Evolutionary conservation across 2,888 invertebrate genomes (phyloP).

Genomic region (Pyrrhia umbra): DNA sequence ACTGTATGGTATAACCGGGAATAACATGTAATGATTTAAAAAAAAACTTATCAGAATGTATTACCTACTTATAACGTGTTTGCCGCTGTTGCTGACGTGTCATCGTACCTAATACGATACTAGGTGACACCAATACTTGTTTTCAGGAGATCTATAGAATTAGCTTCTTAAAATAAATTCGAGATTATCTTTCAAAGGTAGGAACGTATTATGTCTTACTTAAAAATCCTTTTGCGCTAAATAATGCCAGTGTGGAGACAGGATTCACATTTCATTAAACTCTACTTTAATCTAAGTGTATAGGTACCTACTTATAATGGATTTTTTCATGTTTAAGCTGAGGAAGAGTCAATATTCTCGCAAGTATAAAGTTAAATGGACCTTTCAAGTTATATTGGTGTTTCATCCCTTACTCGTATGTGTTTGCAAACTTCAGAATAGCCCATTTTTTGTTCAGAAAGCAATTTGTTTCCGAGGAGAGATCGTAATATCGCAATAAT

Average conservation of each 20-base stretch:
- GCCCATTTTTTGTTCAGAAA: slow-evolving; percentile 39
- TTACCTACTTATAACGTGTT: background rate
- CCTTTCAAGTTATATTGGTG: slow-evolving; percentile 45
- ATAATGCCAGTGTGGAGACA: slow-evolving; percentile 12
- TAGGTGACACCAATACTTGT: slow-evolving; percentile 18
- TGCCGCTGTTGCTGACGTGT: background rate
- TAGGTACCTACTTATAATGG: background rate
- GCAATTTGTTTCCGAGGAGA: slow-evolving; percentile 33
- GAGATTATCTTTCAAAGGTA: slow-evolving; percentile 24
- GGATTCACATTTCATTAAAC: slow-evolving; percentile 37
- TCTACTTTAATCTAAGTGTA: slow-evolving; percentile 19
- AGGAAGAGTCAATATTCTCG: slow-evolving; percentile 23
- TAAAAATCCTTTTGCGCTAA: slow-evolving; percentile 16
- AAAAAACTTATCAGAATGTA: background rate
- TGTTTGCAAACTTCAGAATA: slow-evolving; percentile 37
- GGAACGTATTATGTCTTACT: background rate
- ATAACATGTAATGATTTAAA: too few species aligned
- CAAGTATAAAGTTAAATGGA: slow-evolving; percentile 25
- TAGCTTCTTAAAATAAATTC: slow-evolving; percentile 34
- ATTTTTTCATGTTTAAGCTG: slow-evolving; percentile 31
- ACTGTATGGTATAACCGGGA: too few species aligned
- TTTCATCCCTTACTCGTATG: slow-evolving; percentile 37
- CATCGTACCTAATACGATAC: background rate
- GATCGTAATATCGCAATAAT: slow-evolving; percentile 23
- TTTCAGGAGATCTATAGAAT: slow-evolving; percentile 15